Base-by-base conservation (phyloP, 2,113 vertebrate species). In the Ailurus styani region DNA sequence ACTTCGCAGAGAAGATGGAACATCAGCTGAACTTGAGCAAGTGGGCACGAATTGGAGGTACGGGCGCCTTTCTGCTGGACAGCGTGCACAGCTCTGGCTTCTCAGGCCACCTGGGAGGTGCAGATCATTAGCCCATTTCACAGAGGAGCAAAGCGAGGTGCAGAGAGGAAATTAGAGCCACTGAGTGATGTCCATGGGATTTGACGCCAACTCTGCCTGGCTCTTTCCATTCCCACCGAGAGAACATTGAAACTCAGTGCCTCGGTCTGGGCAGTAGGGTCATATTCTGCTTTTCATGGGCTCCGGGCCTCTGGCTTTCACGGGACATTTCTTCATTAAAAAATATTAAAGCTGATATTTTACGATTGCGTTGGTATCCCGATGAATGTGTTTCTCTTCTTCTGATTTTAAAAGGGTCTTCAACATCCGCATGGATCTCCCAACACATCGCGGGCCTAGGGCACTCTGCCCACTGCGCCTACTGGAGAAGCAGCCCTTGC, bases 401-500 rank as follows among this genome's bases (percentile, higher is more conserved):
- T 64, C 68, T 37, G 73, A 54, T 42, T 87, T 89, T 87, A 57
- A 92, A 84, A 87, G 64, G 23, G 45, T 90, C 37, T 52, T 47
- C 55, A 81, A 14, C 10, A 14, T 47, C 2, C 37, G 31, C 7
- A 0, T 21, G 29, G 40, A 13, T 5, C 17, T 8, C 21, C 47
- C 23, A 31, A 5, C 3, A 29, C 52, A 1, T 1, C 4, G 1
- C 7, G 40, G 34, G 55, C 23, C 40, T 15, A 4, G 3, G 52
- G 7, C 17, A 11, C 0, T 0, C 0, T 5, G 45, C 23, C 4
- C 25, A 0, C 20, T 5, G 17, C 18, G 55, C 37, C 84, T 62
- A 4, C 9, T 8, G 37, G 47, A n/a, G 40, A 57, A 62, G 31
- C 25, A 45, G 50, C 12, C 45, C 64, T 47, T 20, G 45, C 2